A percentile compares a stretch with the other conserved stretches of the same genome.
These are phyloP conservation scores for Oligia fasciuncula DNA, from an alignment of 2,888 invertebrate genomes.

Conservation along the genomic window DNA sequence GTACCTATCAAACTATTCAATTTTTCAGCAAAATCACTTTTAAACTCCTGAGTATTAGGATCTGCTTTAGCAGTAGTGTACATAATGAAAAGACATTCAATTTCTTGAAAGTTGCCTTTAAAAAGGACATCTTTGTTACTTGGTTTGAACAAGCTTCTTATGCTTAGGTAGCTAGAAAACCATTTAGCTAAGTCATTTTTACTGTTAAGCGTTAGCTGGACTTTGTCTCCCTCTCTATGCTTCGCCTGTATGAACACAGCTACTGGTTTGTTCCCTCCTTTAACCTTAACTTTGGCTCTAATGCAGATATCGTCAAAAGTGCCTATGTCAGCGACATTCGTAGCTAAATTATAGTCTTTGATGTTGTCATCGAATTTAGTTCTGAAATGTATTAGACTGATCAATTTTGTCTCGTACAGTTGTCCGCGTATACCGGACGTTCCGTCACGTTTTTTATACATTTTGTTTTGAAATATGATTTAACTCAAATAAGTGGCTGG, in stretches of 20 bases:
- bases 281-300: conserved; percentile 41
- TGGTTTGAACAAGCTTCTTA: conserved; percentile 37
- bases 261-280: conserved; percentile 22
- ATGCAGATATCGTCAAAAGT: conserved; percentile 60
- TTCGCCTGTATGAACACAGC: conserved; percentile 59
- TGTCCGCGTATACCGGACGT: conserved; percentile 59
- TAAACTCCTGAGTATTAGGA: neutral
- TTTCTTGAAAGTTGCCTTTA: conserved; percentile 34
- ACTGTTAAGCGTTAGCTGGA: conserved; percentile 30
- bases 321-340: conserved; percentile 59
- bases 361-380: conserved; percentile 39
- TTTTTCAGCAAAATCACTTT: conserved; percentile 11
- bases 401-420: conserved; percentile 57
- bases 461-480: conserved; percentile 7
- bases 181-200: conserved; percentile 42
- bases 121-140: conserved; percentile 38
- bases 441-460: conserved; percentile 14
- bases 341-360: conserved; percentile 53
- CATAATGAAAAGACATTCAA: conserved; percentile 51
- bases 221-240: conserved; percentile 48
- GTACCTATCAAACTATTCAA: conserved; percentile 47
- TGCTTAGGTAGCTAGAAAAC: conserved; percentile 48
- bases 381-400: conserved; percentile 56
- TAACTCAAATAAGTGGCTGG: neutral
- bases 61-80: conserved; percentile 55